Conservation (phyloP, 2,113 vertebrate species). For the Sakesphorus luctuosus region DNA sequence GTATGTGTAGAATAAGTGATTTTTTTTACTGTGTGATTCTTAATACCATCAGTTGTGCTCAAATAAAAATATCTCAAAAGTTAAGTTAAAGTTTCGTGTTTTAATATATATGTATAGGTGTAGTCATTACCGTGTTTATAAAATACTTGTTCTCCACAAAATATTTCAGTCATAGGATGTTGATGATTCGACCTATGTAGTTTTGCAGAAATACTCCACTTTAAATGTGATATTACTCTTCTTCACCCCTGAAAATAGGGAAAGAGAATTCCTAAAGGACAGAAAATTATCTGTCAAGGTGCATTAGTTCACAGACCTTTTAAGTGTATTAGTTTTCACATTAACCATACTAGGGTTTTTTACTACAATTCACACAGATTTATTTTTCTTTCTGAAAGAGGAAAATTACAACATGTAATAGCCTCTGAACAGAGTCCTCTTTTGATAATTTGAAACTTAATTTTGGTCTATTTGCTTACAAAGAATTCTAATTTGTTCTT, state of each 20-base stretch:
- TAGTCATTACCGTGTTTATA: neutral
- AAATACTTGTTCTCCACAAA: neutral
- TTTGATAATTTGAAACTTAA: neutral
- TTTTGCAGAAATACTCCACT: neutral
- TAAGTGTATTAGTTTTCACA: neutral
- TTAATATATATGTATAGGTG: accelerated
- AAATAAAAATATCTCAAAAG: neutral
- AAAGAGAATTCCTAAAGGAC: neutral
- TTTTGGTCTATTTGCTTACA: neutral
- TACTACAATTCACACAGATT: accelerated
- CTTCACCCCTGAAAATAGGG: neutral
- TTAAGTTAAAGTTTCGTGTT: neutral
- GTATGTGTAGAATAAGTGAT: accelerated
- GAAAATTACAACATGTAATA: neutral
- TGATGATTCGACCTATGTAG: neutral
- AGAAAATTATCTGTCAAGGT: neutral
- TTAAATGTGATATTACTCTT: accelerated
- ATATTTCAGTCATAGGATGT: neutral
- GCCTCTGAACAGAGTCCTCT: neutral
- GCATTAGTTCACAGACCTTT: neutral
- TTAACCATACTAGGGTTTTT: neutral
- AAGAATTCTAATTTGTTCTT: neutral
- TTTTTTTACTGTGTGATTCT: accelerated
- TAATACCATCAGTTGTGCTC: neutral
- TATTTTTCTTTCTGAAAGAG: neutral